Evolutionary conservation across 2,888 invertebrate genomes (phyloP).

Genomic region (Polyommatus iphigenia): DNA sequence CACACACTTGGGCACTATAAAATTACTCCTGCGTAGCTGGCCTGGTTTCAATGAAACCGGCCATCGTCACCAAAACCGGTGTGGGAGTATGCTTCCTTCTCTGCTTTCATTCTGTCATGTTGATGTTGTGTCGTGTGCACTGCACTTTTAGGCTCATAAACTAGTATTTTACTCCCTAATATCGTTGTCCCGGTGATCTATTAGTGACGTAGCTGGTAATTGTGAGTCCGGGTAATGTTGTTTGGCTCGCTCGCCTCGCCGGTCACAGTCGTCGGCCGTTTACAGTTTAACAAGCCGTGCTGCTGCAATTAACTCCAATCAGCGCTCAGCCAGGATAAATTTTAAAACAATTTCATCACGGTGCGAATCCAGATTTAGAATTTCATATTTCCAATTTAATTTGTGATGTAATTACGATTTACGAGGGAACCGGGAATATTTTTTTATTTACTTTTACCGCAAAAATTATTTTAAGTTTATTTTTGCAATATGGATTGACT

Average conservation of each 20-base stretch:
- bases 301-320: slow-evolving; percentile 28
- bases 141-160: neutral
- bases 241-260: slow-evolving; percentile 16
- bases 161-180: neutral
- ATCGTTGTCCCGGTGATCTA: neutral
- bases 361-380: slow-evolving; percentile 1
- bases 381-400: slow-evolving; percentile 1
- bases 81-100: neutral
- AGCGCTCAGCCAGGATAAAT: neutral
- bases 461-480: neutral
- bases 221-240: slow-evolving; percentile 16
- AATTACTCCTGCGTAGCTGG: no score
- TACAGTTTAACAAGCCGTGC: slow-evolving; percentile 24
- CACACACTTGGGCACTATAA: no score
- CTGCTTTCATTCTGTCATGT: neutral
- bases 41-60: no score
- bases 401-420: neutral
- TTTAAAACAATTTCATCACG: slow-evolving; percentile 5
- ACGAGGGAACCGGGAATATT: neutral
- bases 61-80: no score
- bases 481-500: neutral
- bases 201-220: slow-evolving; percentile 15
- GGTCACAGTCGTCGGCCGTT: slow-evolving; percentile 19
- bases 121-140: neutral
- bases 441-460: neutral